A percentile compares a stretch with the other conserved stretches of the same genome.
phyloP scores from a whole-genome alignment of 1,140 invertebrate species.

The Acromyrmex echinatior region DNA sequence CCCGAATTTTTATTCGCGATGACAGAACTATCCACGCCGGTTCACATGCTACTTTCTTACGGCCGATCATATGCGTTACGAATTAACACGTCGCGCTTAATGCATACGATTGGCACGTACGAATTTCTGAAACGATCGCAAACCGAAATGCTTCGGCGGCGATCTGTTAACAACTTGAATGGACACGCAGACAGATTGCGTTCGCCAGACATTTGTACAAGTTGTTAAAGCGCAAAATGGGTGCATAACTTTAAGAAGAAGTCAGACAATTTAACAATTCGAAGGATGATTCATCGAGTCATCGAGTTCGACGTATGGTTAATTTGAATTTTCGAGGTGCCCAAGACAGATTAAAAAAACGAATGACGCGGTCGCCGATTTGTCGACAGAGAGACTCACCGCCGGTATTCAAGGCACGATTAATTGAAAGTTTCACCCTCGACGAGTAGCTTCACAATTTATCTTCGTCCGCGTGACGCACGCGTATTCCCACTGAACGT shows the following conservation, averaged over 20 bases:
- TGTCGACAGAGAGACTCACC: slow-evolving; percentile 42
- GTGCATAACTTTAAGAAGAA: background rate
- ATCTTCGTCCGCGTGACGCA: slow-evolving; percentile 62
- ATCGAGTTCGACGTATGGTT: slow-evolving; percentile 43
- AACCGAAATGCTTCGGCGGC: background rate
- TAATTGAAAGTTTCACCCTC: slow-evolving; percentile 63
- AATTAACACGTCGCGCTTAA: slow-evolving; percentile 34
- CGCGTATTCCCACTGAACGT: slow-evolving; percentile 33
- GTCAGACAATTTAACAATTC: slow-evolving; percentile 15
- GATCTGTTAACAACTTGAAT: background rate
- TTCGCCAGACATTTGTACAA: background rate
- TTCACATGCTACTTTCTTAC: slow-evolving; percentile 57
- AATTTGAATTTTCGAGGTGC: slow-evolving; percentile 51
- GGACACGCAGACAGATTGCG: background rate
- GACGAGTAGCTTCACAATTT: slow-evolving; percentile 56
- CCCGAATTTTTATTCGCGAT: slow-evolving; percentile 67
- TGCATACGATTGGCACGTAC: background rate
- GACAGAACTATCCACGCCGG: slow-evolving; percentile 25
- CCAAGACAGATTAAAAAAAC: slow-evolving; percentile 52
- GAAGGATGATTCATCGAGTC: slow-evolving; percentile 3
- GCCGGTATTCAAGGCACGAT: slow-evolving; percentile 56
- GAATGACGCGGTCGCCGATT: slow-evolving; percentile 39
- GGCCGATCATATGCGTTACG: background rate
- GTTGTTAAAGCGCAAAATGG: background rate
- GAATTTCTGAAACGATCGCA: background rate